Conservation (phyloP, 2,888 invertebrate species). For the Agrilus cyanescens region DNA sequence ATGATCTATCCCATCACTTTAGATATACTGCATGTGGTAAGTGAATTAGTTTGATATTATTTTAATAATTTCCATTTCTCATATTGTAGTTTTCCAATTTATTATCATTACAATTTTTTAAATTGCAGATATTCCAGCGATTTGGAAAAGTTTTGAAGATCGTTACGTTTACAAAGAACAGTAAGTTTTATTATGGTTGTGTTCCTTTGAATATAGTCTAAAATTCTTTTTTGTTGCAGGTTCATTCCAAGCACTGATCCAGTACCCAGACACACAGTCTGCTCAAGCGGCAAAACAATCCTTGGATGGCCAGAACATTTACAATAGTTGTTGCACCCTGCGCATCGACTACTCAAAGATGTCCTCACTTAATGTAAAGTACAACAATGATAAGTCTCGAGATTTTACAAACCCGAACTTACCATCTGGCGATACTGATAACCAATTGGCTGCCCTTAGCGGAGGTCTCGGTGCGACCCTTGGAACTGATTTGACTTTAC, state of each 20-base stretch:
- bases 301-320: constrained; percentile 97
- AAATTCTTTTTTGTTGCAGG: constrained; percentile 49
- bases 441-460: constrained; percentile 43
- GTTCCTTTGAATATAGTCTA: not conserved
- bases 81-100: not conserved
- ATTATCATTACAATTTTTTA: constrained; percentile 13
- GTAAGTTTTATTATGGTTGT: constrained; percentile 52
- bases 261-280: constrained; percentile 93
- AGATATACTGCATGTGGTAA: constrained; percentile 85
- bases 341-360: constrained; percentile 99
- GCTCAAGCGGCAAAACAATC: constrained; percentile 96
- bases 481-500: constrained; percentile 51
- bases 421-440: constrained; percentile 80
- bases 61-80: not conserved
- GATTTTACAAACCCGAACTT: constrained; percentile 98
- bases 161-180: constrained; percentile 99
- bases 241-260: constrained; percentile 97
- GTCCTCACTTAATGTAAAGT: constrained; percentile 95
- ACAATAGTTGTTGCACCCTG: constrained; percentile 98
- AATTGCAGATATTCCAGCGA: constrained; percentile 87
- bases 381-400: constrained; percentile 99
- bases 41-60: constrained; percentile 16
- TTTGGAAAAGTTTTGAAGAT: constrained; percentile 99
- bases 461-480: constrained; percentile 43
- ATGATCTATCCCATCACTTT: constrained; percentile 97